Evolutionary conservation across 2,888 invertebrate species (phyloP), one percentile per base, ranked within the genome.

Genomic region (Lithophane ornitopus): DNA sequence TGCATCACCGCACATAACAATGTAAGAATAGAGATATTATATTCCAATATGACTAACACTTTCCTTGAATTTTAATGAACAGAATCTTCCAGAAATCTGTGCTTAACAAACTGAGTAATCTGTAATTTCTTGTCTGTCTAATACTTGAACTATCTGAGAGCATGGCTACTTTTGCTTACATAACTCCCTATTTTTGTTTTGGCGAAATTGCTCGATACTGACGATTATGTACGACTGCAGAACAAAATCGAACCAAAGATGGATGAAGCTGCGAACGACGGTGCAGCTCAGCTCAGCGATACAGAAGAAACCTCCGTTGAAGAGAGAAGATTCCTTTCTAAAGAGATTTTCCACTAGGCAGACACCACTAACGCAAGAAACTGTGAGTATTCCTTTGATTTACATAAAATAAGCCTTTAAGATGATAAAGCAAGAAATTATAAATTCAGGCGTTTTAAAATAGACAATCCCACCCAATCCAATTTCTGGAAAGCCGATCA

Each of bases 251-350:
- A 99, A 99, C 95, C 98, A 99, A 94, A 97, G 99, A 96, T 99
- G 99, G 98, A 98, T 99, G 98, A 99, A 99, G 95, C 97, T 99
- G 85, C 97, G 99, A 88, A 99, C 99, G 74, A 99, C 99, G 68
- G 99, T 99, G 89, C 99, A 99, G 95, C 97, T 99, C 91, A 98
- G 98, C 87, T 98, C 98, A 81, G 99, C 99, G 72, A 97, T 98
- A 82, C 98, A 98, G 96, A 98, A 98, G 97, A 99, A 99, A 94
- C 98, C 98, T 78, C 98, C 98, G 65, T 96, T 98, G 92, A 99
- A 98, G 95, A 97, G 98, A 88, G 99, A 98, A 97, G 99, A 98
- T 94, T 99, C 98, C 67, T 99, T 99, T 94, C 97, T 99, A 90
- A 98, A 99, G 94, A 97, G 99, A 89, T 99, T 99, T 96, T 99